Conservation (phyloP, 2,113 vertebrate species). For the Buteo buteo region DNA sequence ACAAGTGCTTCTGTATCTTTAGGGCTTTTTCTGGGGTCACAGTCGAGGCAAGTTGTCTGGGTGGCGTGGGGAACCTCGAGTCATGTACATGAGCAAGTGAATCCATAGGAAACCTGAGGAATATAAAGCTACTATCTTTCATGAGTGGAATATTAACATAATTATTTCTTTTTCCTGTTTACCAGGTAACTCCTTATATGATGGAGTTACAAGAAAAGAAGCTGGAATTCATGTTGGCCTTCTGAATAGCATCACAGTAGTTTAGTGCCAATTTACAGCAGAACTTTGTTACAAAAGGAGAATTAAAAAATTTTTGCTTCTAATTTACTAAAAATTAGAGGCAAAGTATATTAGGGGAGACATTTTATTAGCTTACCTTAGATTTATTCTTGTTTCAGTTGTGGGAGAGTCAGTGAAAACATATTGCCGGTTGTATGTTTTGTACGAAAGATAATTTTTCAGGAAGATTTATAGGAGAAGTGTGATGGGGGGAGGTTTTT, state of each 20-base stretch:
- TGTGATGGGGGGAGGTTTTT: rapidly evolving
- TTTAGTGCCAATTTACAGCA: neutral
- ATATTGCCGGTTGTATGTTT: neutral
- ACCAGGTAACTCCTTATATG: neutral
- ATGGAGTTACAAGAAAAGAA: neutral
- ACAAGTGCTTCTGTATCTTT: neutral
- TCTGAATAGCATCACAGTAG: neutral
- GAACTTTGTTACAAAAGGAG: neutral
- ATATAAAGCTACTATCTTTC: rapidly evolving
- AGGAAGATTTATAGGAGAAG: neutral
- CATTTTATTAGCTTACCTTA: neutral
- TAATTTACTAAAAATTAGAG: neutral
- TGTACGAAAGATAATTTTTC: neutral
- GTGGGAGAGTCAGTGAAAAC: neutral
- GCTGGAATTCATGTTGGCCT: neutral
- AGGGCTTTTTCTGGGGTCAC: neutral
- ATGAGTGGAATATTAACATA: neutral
- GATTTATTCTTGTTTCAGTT: neutral
- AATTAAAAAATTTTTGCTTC: neutral
- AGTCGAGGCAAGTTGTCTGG: neutral
- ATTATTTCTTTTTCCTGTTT: neutral
- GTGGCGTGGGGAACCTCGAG: neutral
- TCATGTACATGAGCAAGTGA: neutral
- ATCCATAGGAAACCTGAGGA: neutral
- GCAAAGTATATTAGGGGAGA: neutral